Base-by-base conservation (phyloP, 2,797 vertebrate species). In the Triplophysa yarkandensis region DNA sequence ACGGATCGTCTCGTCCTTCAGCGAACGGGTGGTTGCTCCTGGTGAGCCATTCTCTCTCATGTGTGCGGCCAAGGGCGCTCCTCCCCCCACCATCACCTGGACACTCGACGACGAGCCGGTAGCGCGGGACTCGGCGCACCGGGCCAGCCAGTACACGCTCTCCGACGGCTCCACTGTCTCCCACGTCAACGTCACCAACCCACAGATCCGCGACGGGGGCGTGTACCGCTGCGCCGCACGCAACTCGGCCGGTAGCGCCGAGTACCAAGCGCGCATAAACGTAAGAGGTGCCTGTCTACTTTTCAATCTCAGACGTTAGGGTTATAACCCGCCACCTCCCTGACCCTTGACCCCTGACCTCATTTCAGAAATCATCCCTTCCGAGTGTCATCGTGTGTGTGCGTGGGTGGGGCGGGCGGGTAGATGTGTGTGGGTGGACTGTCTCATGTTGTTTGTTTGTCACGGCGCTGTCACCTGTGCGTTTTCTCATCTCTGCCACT, bases 201-300 rank as follows among this genome's bases (percentile, higher is more conserved):
- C 97, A 39, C 95, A 95, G 88, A 98, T 98, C 87, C 93, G 93
- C 68, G 95, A 87, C 8, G 97, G 97, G 84, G 97, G 97, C 87
- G 95, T 98, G 87, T 99, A 99, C 93, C 95, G 97, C 86, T 99
- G 97, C 92, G 92, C 94, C 34, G 97, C 97, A 86, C 95, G 95
- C 92, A 99, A 99, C 95, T 98, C 96, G 89, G 97, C 97, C 90
- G 97, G 97, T 94, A 95, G 95, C 88, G 96, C 96, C 93, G 96
- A 98, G 94, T 99, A 99, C 93, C 97, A 99, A 98, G 97, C 97
- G 95, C 96, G 96, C 98, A 98, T 99, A 98, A 99, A 99, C 96
- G 97, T 99, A 99, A 99, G 97, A 99, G 97, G 97, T 99, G 97
- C 97, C 97, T 98, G 97, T 98, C 97, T 98, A 95, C 95, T 97